Percentiles rank a stretch among this genome's conserved stretches.
These are phyloP conservation scores for Gambelia wislizenii DNA, from an alignment of 2,797 vertebrate species.

Conservation along the genomic window DNA sequence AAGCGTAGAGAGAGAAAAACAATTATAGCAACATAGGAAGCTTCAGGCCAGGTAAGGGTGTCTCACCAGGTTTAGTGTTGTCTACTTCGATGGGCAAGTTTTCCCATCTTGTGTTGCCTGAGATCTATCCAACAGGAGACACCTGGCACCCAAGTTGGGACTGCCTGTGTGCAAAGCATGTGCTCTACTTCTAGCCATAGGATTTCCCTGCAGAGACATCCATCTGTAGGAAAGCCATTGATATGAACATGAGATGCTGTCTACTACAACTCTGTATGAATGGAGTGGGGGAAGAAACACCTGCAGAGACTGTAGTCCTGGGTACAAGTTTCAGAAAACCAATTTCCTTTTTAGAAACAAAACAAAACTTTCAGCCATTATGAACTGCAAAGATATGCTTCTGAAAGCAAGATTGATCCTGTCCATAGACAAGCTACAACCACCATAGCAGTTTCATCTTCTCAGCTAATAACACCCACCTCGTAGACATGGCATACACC, in stretches of 20 bases:
- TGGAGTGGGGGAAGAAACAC: too few relatives aligned
- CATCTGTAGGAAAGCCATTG: not conserved
- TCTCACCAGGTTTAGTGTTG: not conserved
- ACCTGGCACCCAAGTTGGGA: not conserved
- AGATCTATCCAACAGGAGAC: not conserved
- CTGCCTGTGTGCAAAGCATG: not conserved
- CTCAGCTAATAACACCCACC: slow-evolving; percentile 75
- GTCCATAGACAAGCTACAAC: not conserved
- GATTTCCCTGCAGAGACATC: not conserved
- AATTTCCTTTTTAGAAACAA: not conserved
- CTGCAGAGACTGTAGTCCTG: not conserved
- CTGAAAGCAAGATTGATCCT: not conserved
- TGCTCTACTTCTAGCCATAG: not conserved
- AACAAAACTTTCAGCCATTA: too few relatives aligned
- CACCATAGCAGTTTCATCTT: not conserved
- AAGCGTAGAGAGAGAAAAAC: not conserved
- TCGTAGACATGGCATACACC: slow-evolving; percentile 90
- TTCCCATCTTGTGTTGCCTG: not conserved
- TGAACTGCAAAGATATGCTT: not conserved
- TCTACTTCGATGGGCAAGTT: too few relatives aligned
- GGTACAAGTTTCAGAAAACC: not conserved
- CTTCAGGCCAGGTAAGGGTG: not conserved
- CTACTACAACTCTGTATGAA: too few relatives aligned
- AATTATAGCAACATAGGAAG: not conserved
- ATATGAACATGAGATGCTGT: not conserved